Base-by-base conservation (phyloP, 2,797 vertebrate genomes). In the Phyllotis vaccarum region DNA sequence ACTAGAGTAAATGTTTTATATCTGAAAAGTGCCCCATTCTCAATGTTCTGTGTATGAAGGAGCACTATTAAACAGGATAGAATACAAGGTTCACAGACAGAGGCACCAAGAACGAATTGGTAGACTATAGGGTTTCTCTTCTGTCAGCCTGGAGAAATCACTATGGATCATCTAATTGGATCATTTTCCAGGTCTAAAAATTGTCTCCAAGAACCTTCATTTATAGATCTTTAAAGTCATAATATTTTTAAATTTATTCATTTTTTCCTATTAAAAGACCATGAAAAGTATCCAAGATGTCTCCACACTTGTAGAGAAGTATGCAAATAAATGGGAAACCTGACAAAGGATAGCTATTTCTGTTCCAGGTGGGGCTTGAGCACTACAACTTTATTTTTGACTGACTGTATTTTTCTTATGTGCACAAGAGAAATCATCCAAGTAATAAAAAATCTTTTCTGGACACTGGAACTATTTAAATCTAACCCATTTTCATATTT, bases 281-380 rank as follows among this genome's bases (percentile, higher is more conserved):
- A 31, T 82, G 56, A 72, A 96, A 92, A 78, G 66, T 40, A 75
- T 60, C 12, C 40, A 90, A 92, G 83, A 86, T 93, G 52, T 58
- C 91, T 89, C 87, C 19, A 80, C 68, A 75, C 52, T 31, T 31
- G 11, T 22, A 81, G 34, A 91, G 29, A 90, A 95, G 24, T 80
- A 17, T 31, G 54, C 91, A 95, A 94, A 93, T 89, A 93, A 52
- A 24, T 27, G 68, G 86, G 49, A 75, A 70, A 6, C 74, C 54
- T 90, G 80, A 89, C 46, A 89, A 89, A 96, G 34, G 0, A 31
- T 60, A 21, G 46, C 37, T 94, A 49, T 95, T 96, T 96, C 79
- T 94, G 75, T 66, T 91, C 49, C 54, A 54, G 54, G 70, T 34
- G 37, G 46, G 16, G 29, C 24, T 89, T 93, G n/a, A 60, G 88